Conservation (phyloP, 1,140 invertebrate species). For the Drosophila novamexicana region DNA sequence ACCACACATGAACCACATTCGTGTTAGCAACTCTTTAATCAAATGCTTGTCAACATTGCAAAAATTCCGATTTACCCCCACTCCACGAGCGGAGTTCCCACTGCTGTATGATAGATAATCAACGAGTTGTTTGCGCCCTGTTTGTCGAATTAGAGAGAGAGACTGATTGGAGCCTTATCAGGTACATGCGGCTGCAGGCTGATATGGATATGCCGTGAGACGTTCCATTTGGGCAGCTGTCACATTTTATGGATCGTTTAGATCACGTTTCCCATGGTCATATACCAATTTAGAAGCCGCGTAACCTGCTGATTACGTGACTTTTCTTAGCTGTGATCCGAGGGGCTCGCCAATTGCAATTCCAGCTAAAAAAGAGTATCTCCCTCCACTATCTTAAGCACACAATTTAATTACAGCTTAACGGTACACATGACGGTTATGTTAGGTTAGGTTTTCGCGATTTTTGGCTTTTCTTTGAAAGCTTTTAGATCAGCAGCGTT, state of each 20-base stretch:
- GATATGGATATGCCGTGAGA: constrained; percentile 18
- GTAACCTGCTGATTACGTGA: constrained; percentile 28
- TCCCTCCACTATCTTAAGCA: background rate
- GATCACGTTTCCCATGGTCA: constrained; percentile 33
- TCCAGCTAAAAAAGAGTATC: background rate
- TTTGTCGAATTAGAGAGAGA: constrained; percentile 64
- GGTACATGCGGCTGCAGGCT: constrained; percentile 41
- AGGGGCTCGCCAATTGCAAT: constrained; percentile 16
- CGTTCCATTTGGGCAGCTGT: constrained; percentile 32
- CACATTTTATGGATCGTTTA: constrained; percentile 36
- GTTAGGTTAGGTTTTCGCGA: background rate
- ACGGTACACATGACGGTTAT: background rate
- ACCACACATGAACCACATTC: constrained; percentile 49
- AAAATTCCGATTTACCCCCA: constrained; percentile 27
- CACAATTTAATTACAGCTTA: background rate
- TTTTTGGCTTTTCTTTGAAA: background rate
- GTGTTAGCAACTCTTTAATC: constrained; percentile 62
- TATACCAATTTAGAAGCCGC: constrained; percentile 33
- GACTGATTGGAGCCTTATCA: constrained; percentile 30
- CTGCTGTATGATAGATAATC: constrained; percentile 55
- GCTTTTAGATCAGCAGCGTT: no score
- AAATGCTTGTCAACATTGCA: constrained; percentile 72
- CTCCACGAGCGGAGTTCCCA: constrained; percentile 38
- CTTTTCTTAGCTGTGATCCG: background rate
- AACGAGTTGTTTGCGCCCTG: constrained; percentile 35